Conservation (phyloP, 2,113 vertebrate species). For the Entosphenus tridentatus region DNA sequence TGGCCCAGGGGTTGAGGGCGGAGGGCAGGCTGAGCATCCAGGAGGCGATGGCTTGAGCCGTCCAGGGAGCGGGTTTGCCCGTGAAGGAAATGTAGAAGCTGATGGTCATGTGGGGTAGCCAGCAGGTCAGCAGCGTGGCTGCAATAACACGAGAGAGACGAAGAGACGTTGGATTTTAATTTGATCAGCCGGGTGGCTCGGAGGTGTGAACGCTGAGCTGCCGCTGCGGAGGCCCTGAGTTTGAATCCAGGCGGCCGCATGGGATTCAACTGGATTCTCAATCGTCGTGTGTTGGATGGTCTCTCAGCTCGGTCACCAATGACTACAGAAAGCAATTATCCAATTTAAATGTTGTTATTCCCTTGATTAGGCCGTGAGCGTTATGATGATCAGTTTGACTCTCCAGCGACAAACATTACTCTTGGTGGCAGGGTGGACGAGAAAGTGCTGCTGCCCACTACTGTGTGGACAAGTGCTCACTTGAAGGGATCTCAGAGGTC, state of each 20-base stretch:
- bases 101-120: slow-evolving; percentile 3
- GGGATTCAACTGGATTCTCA: background rate
- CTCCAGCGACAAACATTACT: background rate
- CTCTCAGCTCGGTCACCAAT: background rate
- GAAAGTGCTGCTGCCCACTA: background rate
- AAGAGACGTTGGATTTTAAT: background rate
- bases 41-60: background rate
- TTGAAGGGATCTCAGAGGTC: background rate
- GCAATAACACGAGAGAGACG: background rate
- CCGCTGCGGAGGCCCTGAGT: background rate
- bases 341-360: background rate
- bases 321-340: background rate
- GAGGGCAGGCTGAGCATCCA: background rate
- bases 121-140: slow-evolving; percentile 4
- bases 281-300: background rate
- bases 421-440: background rate
- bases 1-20: slow-evolving; percentile 3
- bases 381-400: background rate
- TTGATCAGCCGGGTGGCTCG: background rate
- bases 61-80: background rate
- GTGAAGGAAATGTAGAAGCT: slow-evolving; percentile 5
- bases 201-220: background rate
- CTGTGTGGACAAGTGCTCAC: background rate
- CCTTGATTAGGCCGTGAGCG: background rate
- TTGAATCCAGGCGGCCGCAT: background rate